Base-by-base conservation (phyloP, 2,113 vertebrate genomes). In the Hippoglossus stenolepis region DNA sequence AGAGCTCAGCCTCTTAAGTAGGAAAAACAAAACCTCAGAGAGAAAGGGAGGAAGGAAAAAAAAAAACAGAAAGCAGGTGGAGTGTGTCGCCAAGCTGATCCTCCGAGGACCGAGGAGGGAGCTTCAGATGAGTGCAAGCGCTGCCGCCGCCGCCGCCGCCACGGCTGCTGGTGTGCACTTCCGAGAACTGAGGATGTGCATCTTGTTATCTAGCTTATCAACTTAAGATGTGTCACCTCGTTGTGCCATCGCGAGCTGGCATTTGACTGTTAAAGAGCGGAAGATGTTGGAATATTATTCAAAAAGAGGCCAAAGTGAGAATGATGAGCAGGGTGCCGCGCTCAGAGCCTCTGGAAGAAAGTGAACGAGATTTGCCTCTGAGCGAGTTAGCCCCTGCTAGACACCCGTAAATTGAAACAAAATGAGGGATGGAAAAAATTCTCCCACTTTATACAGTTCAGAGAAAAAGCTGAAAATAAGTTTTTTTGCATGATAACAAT, bases 11-110 rank as follows among this genome's bases (percentile, higher is more conserved):
- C 90, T 90, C 92, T 91, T 92, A 90, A 89, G 82, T 68, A 70
- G 84, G 82, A 89, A 91, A 89, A 93, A 88, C 80, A 92, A 87
- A 90, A 93, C 78, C 82, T 84, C 80, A 82, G 74, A 90, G 89
- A 89, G 65, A 47, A 21, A 65, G 45, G 54, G 61, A 75, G 59
- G 18, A 8, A n/a, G 38, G 28, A 18, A 26, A 18, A 9, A 54
- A 75, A 21, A 43, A 60, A 73, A 58, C 82, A 74, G 67, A 40
- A 83, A 77, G 75, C 84, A 92, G 87, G 88, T 87, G 83, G 90
- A 73, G 83, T 74, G 82, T 54, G 85, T 65, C 63, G 80, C 86
- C 84, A 81, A 90, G 84, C 65, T 20, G 74, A 82, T 88, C 85
- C 93, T 88, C 86, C 59, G 65, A 89, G 86, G 89, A 85, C 76